Evolutionary conservation across 2,113 vertebrate species (phyloP).

Genomic region (Rhynchopsitta pachyrhyncha): DNA sequence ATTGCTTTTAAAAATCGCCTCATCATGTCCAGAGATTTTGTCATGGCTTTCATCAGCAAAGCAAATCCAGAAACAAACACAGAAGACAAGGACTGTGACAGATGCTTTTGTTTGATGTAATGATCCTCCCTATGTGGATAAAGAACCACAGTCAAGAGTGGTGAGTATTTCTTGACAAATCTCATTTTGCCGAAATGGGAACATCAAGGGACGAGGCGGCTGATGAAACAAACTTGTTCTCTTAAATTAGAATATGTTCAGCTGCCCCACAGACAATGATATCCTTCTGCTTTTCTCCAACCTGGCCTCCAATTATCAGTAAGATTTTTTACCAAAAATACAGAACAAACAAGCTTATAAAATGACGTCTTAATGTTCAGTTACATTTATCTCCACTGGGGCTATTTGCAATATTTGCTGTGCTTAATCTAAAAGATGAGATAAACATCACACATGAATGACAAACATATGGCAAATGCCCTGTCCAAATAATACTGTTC

Average conservation of each 20-base stretch:
- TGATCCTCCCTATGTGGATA: neutral
- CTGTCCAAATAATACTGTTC: neutral
- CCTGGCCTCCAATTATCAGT: neutral
- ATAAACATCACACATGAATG: neutral
- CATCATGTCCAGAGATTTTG: conserved; percentile 30
- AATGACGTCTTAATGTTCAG: neutral
- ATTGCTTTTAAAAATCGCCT: conserved; percentile 18
- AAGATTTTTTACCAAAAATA: neutral
- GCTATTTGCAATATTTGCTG: neutral
- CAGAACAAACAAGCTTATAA: neutral
- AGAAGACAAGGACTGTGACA: conserved; percentile 26
- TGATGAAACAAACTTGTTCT: conserved; percentile 12
- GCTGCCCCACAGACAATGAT: neutral
- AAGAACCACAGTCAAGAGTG: neutral
- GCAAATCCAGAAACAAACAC: conserved; percentile 35
- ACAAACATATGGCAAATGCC: neutral
- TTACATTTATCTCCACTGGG: neutral
- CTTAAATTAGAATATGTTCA: conserved; percentile 27
- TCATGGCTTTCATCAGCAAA: conserved; percentile 18
- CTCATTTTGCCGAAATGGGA: neutral
- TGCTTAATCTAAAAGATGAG: neutral
- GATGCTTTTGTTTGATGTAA: conserved; percentile 9
- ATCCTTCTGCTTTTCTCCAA: neutral
- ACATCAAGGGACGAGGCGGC: neutral
- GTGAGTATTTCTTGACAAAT: conserved; percentile 23